A percentile compares a stretch with the other conserved stretches of the same genome.
Conservation (phyloP, 1,140 invertebrate genomes). For the Ooceraea biroi region DNA sequence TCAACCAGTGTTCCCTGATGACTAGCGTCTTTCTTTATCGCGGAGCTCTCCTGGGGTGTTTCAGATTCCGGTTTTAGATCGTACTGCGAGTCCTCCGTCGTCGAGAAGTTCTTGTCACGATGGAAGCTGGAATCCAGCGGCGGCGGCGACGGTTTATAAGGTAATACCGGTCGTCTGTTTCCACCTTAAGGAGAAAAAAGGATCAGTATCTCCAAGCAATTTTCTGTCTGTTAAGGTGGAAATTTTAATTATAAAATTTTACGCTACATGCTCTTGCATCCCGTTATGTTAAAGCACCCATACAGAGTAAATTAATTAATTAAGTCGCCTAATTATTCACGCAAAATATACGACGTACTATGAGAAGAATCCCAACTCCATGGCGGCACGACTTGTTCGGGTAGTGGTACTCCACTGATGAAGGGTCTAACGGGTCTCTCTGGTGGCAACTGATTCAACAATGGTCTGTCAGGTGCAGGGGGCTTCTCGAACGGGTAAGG, state of each 20-base stretch:
- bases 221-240: slow-evolving; percentile 78
- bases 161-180: slow-evolving; percentile 84
- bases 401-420: slow-evolving; percentile 90
- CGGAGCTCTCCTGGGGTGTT: slow-evolving; percentile 51
- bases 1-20: slow-evolving; percentile 84
- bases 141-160: slow-evolving; percentile 87
- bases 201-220: background rate
- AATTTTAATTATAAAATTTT: slow-evolving; percentile 8
- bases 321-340: slow-evolving; percentile 18
- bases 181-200: slow-evolving; percentile 63
- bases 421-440: slow-evolving; percentile 86
- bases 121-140: slow-evolving; percentile 73
- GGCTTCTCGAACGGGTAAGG: slow-evolving; percentile 84
- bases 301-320: slow-evolving; percentile 33
- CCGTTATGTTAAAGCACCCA: background rate
- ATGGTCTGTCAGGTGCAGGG: slow-evolving; percentile 86
- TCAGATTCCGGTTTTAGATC: slow-evolving; percentile 70
- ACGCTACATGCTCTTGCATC: background rate
- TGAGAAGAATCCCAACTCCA: slow-evolving; percentile 84
- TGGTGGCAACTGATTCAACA: slow-evolving; percentile 89
- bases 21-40: slow-evolving; percentile 64
- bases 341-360: slow-evolving; percentile 45
- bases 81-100: slow-evolving; percentile 81
- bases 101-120: slow-evolving; percentile 70
- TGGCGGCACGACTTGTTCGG: slow-evolving; percentile 91